Base-by-base conservation (phyloP, 2,888 invertebrate genomes). In the Oeneis ivallda region DNA sequence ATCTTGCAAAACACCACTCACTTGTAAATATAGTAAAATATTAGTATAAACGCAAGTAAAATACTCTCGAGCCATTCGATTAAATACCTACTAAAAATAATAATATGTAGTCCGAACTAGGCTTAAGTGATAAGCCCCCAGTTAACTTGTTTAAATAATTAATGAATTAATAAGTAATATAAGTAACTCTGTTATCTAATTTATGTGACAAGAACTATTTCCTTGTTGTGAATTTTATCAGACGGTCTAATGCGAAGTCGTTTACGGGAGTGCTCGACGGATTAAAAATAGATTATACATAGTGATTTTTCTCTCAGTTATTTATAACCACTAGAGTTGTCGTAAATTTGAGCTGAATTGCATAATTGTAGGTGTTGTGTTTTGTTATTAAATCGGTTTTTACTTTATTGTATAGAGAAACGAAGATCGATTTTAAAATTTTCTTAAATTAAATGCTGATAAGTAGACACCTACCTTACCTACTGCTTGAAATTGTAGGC, bases 251-350 rank as follows among this genome's bases (percentile, higher is more conserved):
- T 52, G 58, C 64, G n/a, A 0, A 9, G 43, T 60, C 72, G 53
- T 67, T 47, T 70, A 26, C 59, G 60, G 62, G 71, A 71, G n/a
- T 71, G 66, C 53, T 59, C 61, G 67, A 62, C 74, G 81, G 81
- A 81, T 82, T 80, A 82, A 79, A 79, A 79, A 76, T 67, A 76
- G 80, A 84, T 83, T 80, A 83, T n/a, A n/a, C n/a, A n/a, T 74
- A 73, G 72, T 75, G 71, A 74, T 79, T 82, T 80, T 64, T 80
- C 79, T 67, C 64, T 73, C 54, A 65, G 70, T 72, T 73, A 72
- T 78, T 77, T 75, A 78, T 73, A 72, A 74, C 71, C 71, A 74
- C 73, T 76, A 72, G 77, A 76, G 71, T 74, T 76, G 74, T 77
- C 74, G 78, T 79, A 75, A 80, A 79, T 79, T 79, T 74, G 73